These are phyloP conservation scores for Melospiza melodia DNA, from an alignment of 2,113 vertebrate species.

Conservation along the genomic window DNA sequence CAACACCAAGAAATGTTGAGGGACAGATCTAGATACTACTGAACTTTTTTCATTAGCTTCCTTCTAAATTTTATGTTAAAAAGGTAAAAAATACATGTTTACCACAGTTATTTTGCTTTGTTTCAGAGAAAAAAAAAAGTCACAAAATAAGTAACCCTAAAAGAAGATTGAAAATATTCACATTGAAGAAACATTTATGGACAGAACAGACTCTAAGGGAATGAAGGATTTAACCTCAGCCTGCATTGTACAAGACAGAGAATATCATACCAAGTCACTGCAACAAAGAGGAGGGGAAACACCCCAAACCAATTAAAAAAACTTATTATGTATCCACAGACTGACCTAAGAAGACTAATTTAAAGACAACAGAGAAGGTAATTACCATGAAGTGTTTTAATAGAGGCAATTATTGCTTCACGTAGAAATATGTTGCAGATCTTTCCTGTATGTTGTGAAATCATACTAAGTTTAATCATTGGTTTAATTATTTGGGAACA, in stretches of 20 bases:
- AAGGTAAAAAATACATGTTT: not conserved
- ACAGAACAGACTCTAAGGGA: not conserved
- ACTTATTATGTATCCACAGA: not conserved
- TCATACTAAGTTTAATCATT: not conserved
- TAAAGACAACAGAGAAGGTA: not conserved
- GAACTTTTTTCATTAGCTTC: not conserved
- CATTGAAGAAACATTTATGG: too few species aligned
- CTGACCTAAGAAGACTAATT: not conserved
- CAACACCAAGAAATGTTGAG: not conserved
- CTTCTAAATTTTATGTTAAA: not conserved
- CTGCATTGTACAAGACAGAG: not conserved
- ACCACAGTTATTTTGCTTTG: not conserved
- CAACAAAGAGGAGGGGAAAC: rapidly evolving
- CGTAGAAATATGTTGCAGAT: not conserved
- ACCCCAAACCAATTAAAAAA: not conserved
- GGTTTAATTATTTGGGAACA: not conserved
- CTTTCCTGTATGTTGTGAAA: not conserved
- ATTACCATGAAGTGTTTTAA: not conserved
- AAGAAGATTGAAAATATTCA: not conserved
- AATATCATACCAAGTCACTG: not conserved
- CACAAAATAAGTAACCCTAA: not conserved
- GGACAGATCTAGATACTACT: not conserved
- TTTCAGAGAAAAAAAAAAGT: not conserved
- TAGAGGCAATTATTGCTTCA: not conserved
- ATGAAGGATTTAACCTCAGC: not conserved